Evolutionary conservation across 2,797 vertebrate genomes (phyloP).

Genomic region (Eulemur coronatus): DNA sequence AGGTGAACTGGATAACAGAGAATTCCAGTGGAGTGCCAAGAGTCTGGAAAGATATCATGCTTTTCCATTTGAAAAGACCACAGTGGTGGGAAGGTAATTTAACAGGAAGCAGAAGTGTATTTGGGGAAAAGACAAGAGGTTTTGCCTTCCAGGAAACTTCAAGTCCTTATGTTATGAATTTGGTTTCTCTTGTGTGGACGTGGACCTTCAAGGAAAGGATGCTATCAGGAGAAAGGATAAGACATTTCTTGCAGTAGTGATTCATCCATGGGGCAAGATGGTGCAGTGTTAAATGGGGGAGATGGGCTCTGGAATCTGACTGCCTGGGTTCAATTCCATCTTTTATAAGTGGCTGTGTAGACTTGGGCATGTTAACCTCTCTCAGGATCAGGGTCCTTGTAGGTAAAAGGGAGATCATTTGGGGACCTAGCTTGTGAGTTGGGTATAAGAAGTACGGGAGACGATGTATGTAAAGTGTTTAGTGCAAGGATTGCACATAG

Average conservation of each 20-base stretch:
- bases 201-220: conserved; percentile 24
- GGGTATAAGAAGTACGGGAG: not conserved
- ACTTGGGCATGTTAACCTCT: not conserved
- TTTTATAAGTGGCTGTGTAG: not conserved
- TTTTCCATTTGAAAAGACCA: not conserved
- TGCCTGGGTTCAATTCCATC: not conserved
- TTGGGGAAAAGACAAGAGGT: conserved; percentile 44
- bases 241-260: not conserved
- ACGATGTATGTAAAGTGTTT: not conserved
- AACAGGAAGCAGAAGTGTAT: conserved; percentile 34
- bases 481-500: not conserved
- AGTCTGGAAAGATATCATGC: not conserved
- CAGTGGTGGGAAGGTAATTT: conserved; percentile 22
- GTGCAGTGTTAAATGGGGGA: not conserved
- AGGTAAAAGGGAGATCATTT: not conserved
- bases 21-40: conserved; percentile 9
- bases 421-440: not conserved
- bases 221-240: not conserved
- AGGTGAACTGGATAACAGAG: not conserved
- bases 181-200: not conserved
- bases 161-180: conserved; percentile 11
- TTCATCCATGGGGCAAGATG: not conserved
- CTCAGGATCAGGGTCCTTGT: not conserved
- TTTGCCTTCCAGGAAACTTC: conserved; percentile 60
- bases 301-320: not conserved